These are phyloP conservation scores for Hemistola chrysoprasaria DNA, from an alignment of 2,888 invertebrate species.

Conservation along the genomic window DNA sequence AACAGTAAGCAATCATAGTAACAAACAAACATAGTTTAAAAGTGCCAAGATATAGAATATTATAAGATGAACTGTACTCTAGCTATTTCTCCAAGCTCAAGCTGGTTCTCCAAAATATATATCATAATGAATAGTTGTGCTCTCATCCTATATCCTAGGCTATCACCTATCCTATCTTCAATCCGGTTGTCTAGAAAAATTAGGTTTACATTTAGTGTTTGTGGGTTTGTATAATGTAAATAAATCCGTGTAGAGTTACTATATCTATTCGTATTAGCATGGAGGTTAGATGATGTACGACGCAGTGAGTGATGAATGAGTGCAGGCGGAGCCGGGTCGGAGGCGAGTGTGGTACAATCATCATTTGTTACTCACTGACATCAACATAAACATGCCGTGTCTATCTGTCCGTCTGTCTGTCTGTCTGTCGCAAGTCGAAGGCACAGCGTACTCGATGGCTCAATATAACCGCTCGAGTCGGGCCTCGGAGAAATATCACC, in stretches of 20 bases:
- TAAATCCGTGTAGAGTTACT: not conserved
- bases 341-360: constrained; percentile 14
- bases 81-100: no score
- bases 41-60: no score
- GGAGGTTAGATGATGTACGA: not conserved
- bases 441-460: constrained; percentile 19
- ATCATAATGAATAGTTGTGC: no score
- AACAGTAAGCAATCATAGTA: no score
- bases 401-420: constrained; percentile 19
- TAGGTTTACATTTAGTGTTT: no score
- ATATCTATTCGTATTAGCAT: not conserved
- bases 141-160: no score
- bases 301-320: constrained; percentile 19
- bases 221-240: no score
- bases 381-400: constrained; percentile 30
- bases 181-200: no score
- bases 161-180: no score
- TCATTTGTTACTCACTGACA: constrained; percentile 31
- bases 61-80: no score
- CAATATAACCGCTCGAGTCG: constrained; percentile 19
- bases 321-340: constrained; percentile 22
- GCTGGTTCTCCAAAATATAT: no score
- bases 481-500: constrained; percentile 10
- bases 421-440: not conserved
- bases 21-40: no score